phyloP scores from a whole-genome alignment of 2,888 invertebrate genomes.

The Trisateles emortualis region DNA sequence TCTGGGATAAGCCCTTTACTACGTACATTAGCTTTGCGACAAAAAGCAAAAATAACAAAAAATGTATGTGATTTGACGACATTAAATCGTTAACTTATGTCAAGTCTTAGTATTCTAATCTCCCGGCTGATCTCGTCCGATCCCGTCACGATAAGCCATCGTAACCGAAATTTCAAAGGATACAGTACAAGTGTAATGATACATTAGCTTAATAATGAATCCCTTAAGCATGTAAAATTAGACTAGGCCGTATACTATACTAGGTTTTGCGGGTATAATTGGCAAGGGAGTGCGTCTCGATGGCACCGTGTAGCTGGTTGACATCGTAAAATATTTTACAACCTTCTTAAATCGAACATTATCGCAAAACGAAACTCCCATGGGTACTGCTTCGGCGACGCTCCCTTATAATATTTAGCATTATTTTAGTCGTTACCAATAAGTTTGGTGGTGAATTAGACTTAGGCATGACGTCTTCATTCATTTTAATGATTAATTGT shows the following conservation, averaged over 20 bases:
- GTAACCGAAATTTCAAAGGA: no score
- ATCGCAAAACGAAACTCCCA: conserved; percentile 55
- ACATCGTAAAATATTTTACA: conserved; percentile 66
- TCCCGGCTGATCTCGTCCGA: no score
- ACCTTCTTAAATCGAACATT: conserved; percentile 64
- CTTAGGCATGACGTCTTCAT: not conserved
- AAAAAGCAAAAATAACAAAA: no score
- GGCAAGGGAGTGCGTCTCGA: conserved; percentile 48
- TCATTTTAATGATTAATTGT: not conserved
- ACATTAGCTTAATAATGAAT: conserved; percentile 12
- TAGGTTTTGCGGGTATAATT: conserved; percentile 48
- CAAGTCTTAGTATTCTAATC: no score
- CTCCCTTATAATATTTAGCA: conserved; percentile 42
- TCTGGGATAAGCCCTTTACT: no score
- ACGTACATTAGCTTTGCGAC: no score
- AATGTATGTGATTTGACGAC: no score
- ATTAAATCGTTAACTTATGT: no score
- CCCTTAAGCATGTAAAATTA: not conserved
- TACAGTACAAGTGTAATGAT: no score
- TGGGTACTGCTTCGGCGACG: conserved; percentile 26
- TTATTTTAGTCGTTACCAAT: conserved; percentile 52
- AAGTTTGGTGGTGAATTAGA: conserved; percentile 33
- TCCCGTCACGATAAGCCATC: no score
- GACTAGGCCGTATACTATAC: conserved; percentile 16
- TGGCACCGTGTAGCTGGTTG: conserved; percentile 40